These are phyloP conservation scores for Phengaris arion DNA, from an alignment of 2,888 invertebrate genomes.

Conservation along the genomic window DNA sequence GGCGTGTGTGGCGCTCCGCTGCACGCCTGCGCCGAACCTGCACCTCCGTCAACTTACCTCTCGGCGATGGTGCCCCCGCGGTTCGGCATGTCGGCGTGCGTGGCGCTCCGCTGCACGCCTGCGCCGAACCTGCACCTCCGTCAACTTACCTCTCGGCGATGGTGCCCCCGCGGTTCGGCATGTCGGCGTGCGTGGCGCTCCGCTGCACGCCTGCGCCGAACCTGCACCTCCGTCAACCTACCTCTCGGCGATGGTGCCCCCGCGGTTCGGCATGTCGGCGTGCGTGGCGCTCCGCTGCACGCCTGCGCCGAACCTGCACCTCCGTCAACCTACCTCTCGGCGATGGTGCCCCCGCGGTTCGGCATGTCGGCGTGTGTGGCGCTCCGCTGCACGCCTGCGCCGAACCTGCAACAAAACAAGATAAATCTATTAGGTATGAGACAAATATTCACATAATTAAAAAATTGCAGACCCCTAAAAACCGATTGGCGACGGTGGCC, in stretches of 20 bases:
- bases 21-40: conserved; percentile 69
- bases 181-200: conserved; percentile 76
- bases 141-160: conserved; percentile 77
- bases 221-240: conserved; percentile 40
- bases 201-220: conserved; percentile 64
- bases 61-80: conserved; percentile 80
- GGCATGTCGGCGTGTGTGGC: conserved; percentile 78
- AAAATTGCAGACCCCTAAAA: too few relatives aligned
- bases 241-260: conserved; percentile 81
- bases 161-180: conserved; percentile 75
- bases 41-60: conserved; percentile 57
- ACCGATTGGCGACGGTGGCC: too few relatives aligned
- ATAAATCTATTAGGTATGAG: neutral
- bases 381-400: conserved; percentile 71
- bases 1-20: conserved; percentile 75
- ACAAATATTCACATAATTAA: too few relatives aligned
- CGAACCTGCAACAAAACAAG: conserved; percentile 58
- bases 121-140: conserved; percentile 43
- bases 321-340: conserved; percentile 69
- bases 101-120: conserved; percentile 74
- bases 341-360: conserved; percentile 76
- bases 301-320: conserved; percentile 49
- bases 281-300: conserved; percentile 76
- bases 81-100: conserved; percentile 76
- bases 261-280: conserved; percentile 74